These are phyloP conservation scores for Cydia pomonella DNA, from an alignment of 1,140 invertebrate species.

Conservation along the genomic window DNA sequence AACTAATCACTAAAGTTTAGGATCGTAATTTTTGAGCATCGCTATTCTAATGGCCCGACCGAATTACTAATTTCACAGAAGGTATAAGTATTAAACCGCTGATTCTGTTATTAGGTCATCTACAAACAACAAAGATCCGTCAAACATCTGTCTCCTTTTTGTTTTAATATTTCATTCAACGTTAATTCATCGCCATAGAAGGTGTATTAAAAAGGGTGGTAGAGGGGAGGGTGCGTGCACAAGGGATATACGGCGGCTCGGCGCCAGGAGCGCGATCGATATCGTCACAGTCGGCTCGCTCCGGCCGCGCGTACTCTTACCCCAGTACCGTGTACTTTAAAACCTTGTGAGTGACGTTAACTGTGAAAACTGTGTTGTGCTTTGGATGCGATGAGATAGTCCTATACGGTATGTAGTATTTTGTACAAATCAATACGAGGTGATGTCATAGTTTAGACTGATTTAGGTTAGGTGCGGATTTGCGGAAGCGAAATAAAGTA, in stretches of 20 bases:
- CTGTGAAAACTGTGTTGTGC: constrained; percentile 2
- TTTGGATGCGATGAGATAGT: constrained; percentile 28
- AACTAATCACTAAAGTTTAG: too few relatives aligned
- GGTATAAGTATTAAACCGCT: background rate
- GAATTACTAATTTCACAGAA: too few relatives aligned
- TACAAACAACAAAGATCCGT: background rate
- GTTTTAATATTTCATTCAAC: constrained; percentile 40
- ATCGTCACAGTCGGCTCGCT: constrained; percentile 42
- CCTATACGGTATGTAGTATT: constrained; percentile 2
- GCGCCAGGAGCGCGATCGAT: constrained; percentile 75
- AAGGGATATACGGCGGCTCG: constrained; percentile 74
- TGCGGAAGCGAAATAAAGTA: background rate
- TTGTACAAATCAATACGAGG: constrained; percentile 9
- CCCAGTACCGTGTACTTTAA: constrained; percentile 3
- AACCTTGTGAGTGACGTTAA: constrained; percentile 25
- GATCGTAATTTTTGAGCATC: too few relatives aligned
- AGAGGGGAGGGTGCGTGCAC: constrained; percentile 67
- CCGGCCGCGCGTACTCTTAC: constrained; percentile 14
- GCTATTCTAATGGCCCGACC: too few relatives aligned
- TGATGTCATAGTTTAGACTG: background rate
- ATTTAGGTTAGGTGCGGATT: constrained; percentile 31
- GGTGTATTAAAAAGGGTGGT: constrained; percentile 56
- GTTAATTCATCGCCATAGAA: constrained; percentile 49
- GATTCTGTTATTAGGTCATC: background rate
- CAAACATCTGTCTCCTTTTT: constrained; percentile 4